Base-by-base conservation (phyloP, 1,140 invertebrate species). In the Zaprionus capensis region DNA sequence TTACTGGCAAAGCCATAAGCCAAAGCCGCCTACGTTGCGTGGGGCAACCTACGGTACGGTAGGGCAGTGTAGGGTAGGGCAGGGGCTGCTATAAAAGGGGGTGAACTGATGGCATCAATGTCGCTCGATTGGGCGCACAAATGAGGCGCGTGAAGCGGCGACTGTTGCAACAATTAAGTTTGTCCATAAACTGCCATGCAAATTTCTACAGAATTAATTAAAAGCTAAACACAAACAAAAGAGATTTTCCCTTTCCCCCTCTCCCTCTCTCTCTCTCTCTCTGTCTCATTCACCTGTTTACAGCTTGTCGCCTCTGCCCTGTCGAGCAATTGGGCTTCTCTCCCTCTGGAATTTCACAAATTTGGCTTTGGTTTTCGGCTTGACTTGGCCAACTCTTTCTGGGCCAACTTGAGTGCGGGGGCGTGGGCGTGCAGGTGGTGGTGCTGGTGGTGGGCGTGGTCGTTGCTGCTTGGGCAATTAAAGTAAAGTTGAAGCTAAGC, bases 171-270 rank as follows among this genome's bases (percentile, higher is more conserved):
- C 38, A 65, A 24, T 69, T 71, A 79, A 82, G 56, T 80, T 82
- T 79, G 31, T 51, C 79, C 75, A 65, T 51, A 81, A 78, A 64
- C 62, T 68, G 67, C 68, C 69, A 81, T 67, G 55, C 55, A 66
- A 78, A 84, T 84, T 84, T 84, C 78, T 81, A 78, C 31, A 71
- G 78, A 78, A 84, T 84, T 84, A 84, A 85, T 85, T 81, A 84
- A 84, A 85, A 84, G 49, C 78, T 53, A 84, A 84, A 81, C 41
- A 84, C 78, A 84, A 81, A 74, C 74, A 67, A 71, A 67, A 75
- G 62, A 51, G 62, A 51, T 24, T 51, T 51, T 6, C 20, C 2
- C n/a, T 5, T n/a, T 4, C 38, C 24, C 15, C 49, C 36, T 17
- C 26, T 49, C n/a, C 11, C 41, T 31, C 24, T 38, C 15, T 0